Conservation (phyloP, 2,888 invertebrate genomes). For the Caenorhabditis uteleia region DNA sequence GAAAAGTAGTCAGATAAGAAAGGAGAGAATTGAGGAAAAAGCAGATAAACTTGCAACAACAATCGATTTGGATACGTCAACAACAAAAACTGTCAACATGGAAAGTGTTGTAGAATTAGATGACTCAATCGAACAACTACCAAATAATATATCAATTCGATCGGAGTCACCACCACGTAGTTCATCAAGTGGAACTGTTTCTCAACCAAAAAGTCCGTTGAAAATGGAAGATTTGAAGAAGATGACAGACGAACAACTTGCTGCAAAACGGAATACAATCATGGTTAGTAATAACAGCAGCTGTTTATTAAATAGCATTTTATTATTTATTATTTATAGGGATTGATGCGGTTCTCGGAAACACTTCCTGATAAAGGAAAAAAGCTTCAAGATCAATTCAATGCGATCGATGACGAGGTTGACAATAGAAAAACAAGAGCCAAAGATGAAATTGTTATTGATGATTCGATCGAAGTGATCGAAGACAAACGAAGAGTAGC, state of each 20-base stretch:
- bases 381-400: conserved; percentile 8
- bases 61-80: too few species aligned
- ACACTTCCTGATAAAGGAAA: conserved; percentile 23
- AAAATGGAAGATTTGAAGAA: conserved; percentile 2
- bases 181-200: conserved; percentile 4
- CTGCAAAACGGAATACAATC: conserved; percentile 9
- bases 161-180: neutral
- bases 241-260: conserved; percentile 10
- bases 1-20: neutral
- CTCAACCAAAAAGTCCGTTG: neutral
- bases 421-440: conserved; percentile 1
- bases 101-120: neutral
- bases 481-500: conserved; percentile 10
- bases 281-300: too few species aligned
- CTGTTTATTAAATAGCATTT: too few species aligned
- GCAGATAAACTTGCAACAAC: neutral
- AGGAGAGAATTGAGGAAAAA: neutral
- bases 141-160: neutral
- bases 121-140: neutral
- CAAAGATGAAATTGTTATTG: conserved; percentile 4
- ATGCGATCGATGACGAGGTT: conserved; percentile 24
- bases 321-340: too few species aligned
- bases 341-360: conserved; percentile 3
- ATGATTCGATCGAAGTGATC: conserved; percentile 8
- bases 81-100: neutral